Evolutionary conservation across 1,140 invertebrate species (phyloP).

Genomic region (Callitettix versicolor): DNA sequence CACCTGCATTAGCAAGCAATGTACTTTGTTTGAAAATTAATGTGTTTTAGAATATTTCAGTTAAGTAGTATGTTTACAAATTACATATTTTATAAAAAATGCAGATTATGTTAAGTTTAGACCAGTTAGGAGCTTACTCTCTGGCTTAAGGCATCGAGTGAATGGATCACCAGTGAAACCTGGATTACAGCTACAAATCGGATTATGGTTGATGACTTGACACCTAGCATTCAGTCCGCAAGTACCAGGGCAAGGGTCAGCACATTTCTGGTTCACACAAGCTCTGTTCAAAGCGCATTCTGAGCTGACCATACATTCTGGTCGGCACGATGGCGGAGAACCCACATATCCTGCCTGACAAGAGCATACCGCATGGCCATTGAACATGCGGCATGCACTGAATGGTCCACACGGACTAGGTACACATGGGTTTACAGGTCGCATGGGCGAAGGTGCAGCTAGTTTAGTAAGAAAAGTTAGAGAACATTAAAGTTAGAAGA

Average conservation of each 20-base stretch:
- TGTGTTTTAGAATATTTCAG: too few species aligned
- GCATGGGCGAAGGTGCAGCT: too few species aligned
- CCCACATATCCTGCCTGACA: conserved; percentile 66
- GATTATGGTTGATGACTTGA: conserved; percentile 75
- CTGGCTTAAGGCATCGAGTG: conserved; percentile 50
- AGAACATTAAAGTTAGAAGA: too few species aligned
- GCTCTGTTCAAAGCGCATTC: conserved; percentile 69
- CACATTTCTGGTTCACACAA: conserved; percentile 74
- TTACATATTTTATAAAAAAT: too few species aligned
- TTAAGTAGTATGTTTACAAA: too few species aligned
- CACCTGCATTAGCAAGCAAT: too few species aligned
- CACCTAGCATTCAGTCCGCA: conserved; percentile 72
- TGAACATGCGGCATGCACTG: conserved; percentile 58
- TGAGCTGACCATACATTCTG: conserved; percentile 71
- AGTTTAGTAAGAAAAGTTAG: too few species aligned
- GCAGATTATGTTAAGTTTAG: too few species aligned
- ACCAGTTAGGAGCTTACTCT: too few species aligned
- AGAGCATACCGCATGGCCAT: conserved; percentile 67
- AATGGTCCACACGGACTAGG: conserved; percentile 72
- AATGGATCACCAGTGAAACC: conserved; percentile 77
- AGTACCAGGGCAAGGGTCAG: conserved; percentile 70
- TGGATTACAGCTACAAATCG: conserved; percentile 66
- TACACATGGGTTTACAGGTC: conserved; percentile 50
- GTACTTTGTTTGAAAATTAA: too few species aligned
- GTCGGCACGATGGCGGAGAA: conserved; percentile 61